phyloP scores from a whole-genome alignment of 2,888 invertebrate species.

The Acrobasis consociella region DNA sequence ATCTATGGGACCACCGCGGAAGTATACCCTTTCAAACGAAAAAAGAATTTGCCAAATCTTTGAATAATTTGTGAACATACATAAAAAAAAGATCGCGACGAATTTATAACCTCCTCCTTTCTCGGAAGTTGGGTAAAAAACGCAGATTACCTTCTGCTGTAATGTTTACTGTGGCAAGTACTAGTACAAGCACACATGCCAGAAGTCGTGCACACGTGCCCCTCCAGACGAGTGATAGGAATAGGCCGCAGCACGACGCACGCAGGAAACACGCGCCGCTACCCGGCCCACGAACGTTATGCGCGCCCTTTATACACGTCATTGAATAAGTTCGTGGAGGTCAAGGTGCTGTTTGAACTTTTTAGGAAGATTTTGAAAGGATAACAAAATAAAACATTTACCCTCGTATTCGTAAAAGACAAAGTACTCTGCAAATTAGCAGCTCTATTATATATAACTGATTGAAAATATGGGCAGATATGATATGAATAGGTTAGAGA shows the following conservation, averaged over 20 bases:
- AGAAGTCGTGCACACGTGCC: constrained; percentile 61
- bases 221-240: constrained; percentile 36
- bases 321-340: constrained; percentile 57
- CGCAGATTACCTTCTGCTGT: background rate
- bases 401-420: background rate
- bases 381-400: background rate
- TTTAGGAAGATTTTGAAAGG: background rate
- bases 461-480: too few species aligned
- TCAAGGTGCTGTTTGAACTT: constrained; percentile 42
- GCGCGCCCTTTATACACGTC: constrained; percentile 51
- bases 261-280: constrained; percentile 73
- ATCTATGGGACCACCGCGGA: too few species aligned
- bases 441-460: too few species aligned
- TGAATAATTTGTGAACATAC: too few species aligned
- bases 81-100: too few species aligned
- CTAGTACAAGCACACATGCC: constrained; percentile 48
- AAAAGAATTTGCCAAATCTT: too few species aligned
- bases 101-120: too few species aligned
- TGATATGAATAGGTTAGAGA: too few species aligned
- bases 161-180: background rate
- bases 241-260: constrained; percentile 27
- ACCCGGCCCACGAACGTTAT: constrained; percentile 45
- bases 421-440: too few species aligned
- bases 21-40: too few species aligned
- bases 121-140: too few species aligned